Evolutionary conservation across 2,888 invertebrate genomes (phyloP), one percentile per base, ranked within the genome.

Genomic region (Schizaphis graminum): DNA sequence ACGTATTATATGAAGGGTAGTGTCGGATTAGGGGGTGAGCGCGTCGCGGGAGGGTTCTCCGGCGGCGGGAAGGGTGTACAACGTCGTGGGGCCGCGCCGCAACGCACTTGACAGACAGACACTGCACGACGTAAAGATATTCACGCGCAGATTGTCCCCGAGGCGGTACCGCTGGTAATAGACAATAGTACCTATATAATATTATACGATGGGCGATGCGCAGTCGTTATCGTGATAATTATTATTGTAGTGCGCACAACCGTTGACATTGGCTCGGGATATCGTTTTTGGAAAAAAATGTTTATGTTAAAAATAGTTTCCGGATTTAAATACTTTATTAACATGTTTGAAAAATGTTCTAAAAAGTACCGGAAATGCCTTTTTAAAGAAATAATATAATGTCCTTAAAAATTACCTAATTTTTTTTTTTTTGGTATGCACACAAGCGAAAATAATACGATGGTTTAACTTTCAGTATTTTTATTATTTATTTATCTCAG

Each of bases 51-150:
- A 89, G 89, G 41, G 24, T 35, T 41, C 11, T 53, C 47, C 1
- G 61, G 28, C 49, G 67, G 67, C 28, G 24, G 90, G 21, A n/a
- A 44, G 84, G 53, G 53, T 47, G 84, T 24, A 41, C 77, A 13
- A 5, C 13, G 61, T 21, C 47, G 56, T 13, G 67, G 49, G 35
- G 61, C 67, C 47, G 49, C 49, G 88, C 56, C 93, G 89, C 89
- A 77, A n/a, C 41, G 88, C 84, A 93, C 93, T 93, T 56, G 84
- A 89, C 88, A 67, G 92, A 92, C 91, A 41, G 84, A n/a, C 84
- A 28, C 85, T 47, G 41, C 5, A 16, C 56, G 21, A 13, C 87
- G 26, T 67, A 77, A 92, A 92, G 92, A 92, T 92, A 67, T 92
- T 92, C 92, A 67, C 41, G 88, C 67, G 35, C 88, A 89, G 92